Percentiles rank a stretch among this genome's conserved stretches.
Evolutionary conservation across 2,888 invertebrate genomes (phyloP).

Genomic region (Cryptosula pallasiana): DNA sequence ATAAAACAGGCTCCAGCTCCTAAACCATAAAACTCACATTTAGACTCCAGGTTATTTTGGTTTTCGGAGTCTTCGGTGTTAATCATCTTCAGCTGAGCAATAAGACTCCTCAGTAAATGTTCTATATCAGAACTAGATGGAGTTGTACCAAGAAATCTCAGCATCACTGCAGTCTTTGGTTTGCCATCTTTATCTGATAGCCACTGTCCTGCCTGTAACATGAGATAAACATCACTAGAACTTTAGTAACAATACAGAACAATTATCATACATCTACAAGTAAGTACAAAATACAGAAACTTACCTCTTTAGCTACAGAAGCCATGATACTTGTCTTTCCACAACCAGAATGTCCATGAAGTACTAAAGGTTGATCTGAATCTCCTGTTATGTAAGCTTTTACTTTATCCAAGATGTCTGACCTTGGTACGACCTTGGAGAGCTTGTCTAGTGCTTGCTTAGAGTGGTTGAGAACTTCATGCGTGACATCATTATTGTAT

Average conservation of each 20-base stretch:
- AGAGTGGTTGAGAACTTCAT: neutral
- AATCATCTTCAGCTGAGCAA: neutral
- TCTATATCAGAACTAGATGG: neutral
- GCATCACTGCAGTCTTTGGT: neutral
- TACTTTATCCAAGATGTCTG: neutral
- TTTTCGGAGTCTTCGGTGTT: neutral
- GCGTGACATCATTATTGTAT: neutral
- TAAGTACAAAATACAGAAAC: neutral
- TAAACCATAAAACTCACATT: too few species aligned
- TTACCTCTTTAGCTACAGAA: constrained; percentile 6
- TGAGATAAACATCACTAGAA: too few species aligned
- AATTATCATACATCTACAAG: too few species aligned
- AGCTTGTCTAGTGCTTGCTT: neutral
- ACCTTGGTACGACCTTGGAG: neutral
- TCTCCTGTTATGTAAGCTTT: neutral
- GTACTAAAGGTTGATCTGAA: neutral
- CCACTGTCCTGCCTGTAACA: neutral
- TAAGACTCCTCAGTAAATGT: neutral
- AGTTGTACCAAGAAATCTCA: neutral
- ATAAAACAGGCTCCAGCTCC: too few species aligned
- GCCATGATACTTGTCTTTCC: constrained; percentile 10
- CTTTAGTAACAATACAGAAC: too few species aligned
- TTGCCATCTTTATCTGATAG: neutral
- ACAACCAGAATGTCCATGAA: neutral
- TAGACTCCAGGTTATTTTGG: too few species aligned